These are phyloP conservation scores for Tupiocoris notatus DNA, from an alignment of 2,888 invertebrate species.

Conservation along the genomic window DNA sequence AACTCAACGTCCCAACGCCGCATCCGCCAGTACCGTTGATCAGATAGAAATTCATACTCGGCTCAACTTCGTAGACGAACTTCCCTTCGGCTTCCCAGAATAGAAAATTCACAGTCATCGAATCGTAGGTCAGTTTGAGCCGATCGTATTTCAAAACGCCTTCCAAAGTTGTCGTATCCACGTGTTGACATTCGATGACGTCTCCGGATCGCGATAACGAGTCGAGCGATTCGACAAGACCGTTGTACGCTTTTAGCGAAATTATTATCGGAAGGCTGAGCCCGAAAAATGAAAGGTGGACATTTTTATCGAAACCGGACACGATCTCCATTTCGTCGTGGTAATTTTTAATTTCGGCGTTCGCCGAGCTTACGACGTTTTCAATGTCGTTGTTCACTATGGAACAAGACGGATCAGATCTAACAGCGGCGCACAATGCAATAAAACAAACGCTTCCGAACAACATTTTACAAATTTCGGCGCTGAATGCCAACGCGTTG, in stretches of 20 bases:
- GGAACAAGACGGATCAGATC: not conserved
- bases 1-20: not conserved
- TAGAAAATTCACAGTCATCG: not conserved
- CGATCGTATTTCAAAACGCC: not conserved
- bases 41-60: not conserved
- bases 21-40: not conserved
- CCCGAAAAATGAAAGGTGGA: not conserved
- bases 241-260: not conserved
- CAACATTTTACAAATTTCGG: no score
- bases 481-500: no score
- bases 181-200: not conserved
- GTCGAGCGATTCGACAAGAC: not conserved
- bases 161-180: not conserved
- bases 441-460: not conserved
- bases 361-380: not conserved
- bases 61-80: not conserved
- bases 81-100: not conserved
- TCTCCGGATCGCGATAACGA: not conserved
- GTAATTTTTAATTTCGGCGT: not conserved
- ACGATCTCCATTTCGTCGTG: not conserved
- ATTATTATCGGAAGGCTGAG: not conserved
- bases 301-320: not conserved
- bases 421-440: not conserved
- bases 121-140: not conserved
- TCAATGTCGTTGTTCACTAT: not conserved